Conservation (phyloP, 2,888 invertebrate species). For the Gisinianus flammeolus region DNA sequence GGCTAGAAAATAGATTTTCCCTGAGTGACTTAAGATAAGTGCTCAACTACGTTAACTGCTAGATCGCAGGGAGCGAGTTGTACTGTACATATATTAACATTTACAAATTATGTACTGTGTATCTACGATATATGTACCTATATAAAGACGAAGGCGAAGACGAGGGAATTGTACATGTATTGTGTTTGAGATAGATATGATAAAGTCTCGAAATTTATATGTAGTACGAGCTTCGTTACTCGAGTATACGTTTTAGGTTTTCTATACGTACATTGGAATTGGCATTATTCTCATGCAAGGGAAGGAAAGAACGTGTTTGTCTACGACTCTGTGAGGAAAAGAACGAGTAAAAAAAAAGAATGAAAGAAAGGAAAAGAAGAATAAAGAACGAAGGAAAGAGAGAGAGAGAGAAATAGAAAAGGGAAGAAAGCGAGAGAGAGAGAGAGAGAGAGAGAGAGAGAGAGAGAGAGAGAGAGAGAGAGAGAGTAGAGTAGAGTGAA, state of each 20-base stretch:
- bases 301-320: constrained; percentile 22
- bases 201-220: too few species aligned
- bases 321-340: not conserved
- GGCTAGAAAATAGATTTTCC: not conserved
- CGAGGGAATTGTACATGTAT: too few species aligned
- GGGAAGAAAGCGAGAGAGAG: not conserved
- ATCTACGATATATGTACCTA: too few species aligned
- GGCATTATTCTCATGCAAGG: too few species aligned
- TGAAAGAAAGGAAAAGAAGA: not conserved
- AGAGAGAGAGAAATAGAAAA: constrained; percentile 34
- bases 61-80: too few species aligned
- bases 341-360: not conserved
- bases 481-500: constrained; percentile 30
- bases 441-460: not conserved
- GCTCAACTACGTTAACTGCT: too few species aligned
- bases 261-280: too few species aligned
- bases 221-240: too few species aligned
- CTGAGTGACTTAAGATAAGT: constrained; percentile 4
- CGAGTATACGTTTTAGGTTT: too few species aligned
- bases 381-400: constrained; percentile 30
- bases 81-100: too few species aligned
- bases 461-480: constrained; percentile 26
- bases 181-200: not conserved
- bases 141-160: too few species aligned
- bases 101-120: too few species aligned